These are phyloP conservation scores for Drosophila cognata DNA, from an alignment of 2,888 invertebrate genomes.

Conservation along the genomic window DNA sequence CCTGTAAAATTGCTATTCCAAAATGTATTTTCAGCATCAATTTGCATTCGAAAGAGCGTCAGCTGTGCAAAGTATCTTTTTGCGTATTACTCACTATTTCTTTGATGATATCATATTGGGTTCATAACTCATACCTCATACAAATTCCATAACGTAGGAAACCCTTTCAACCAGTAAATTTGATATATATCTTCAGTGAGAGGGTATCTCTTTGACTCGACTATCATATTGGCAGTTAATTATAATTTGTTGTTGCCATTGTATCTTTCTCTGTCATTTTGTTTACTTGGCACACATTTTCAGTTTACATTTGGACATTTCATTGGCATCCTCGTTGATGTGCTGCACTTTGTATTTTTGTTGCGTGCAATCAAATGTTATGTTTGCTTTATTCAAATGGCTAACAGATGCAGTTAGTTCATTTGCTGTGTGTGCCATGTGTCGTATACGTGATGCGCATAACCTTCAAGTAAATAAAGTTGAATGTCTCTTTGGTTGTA, in stretches of 20 bases:
- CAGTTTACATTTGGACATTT: slow-evolving; percentile 44
- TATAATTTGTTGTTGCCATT: slow-evolving; percentile 8
- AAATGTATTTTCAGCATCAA: neutral
- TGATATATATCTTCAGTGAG: neutral
- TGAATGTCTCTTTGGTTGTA: slow-evolving; percentile 21
- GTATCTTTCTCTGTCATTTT: slow-evolving; percentile 25
- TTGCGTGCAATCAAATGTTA: slow-evolving; percentile 46
- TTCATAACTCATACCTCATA: neutral
- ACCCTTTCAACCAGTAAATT: neutral
- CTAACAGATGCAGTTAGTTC: slow-evolving; percentile 31
- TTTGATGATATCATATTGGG: neutral
- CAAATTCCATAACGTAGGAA: neutral
- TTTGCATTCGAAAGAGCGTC: neutral
- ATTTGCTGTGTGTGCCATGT: slow-evolving; percentile 14
- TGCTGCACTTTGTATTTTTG: slow-evolving; percentile 20
- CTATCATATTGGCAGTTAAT: neutral
- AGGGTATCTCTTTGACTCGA: slow-evolving; percentile 19
- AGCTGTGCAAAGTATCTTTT: neutral
- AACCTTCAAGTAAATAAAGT: slow-evolving; percentile 21
- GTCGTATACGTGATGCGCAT: slow-evolving; percentile 51
- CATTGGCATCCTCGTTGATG: slow-evolving; percentile 56
- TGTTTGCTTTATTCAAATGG: slow-evolving; percentile 42
- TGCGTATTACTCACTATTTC: neutral
- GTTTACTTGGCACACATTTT: slow-evolving; percentile 75
- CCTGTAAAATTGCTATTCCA: neutral